Base-by-base conservation (phyloP, 2,113 vertebrate genomes). In the Ploceus nigricollis region DNA sequence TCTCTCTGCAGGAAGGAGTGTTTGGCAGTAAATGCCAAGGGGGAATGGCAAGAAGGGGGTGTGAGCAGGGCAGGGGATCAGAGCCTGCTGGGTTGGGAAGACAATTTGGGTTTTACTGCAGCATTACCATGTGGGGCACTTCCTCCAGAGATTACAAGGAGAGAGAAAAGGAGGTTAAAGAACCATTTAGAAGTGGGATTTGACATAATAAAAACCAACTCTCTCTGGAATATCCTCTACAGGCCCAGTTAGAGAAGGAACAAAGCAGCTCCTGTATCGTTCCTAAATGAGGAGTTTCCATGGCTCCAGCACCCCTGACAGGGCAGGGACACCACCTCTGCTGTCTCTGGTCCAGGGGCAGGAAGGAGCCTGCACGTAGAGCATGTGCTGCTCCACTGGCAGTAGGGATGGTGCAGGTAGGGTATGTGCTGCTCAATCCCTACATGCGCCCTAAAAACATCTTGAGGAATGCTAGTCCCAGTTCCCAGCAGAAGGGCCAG, bases 401-500 rank as follows among this genome's bases (percentile, higher is more conserved):
- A 6, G 19, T 2, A 4, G 10, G 75, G 42, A 78, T 8, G 10
- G 47, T 8, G 37, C 50, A 68, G 18, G 4, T 8, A 1, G 22
- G 40, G 22, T 3, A 0, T 4, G 7, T 66, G 30, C 50, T 50
- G 33, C 51, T 18, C 3, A 35, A 35, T 31, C 58, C 79, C 53
- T 25, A 5, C 0, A 0, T 4, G 8, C 6, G 3, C 50, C 64
- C 58, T 15, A 6, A 44, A 71, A 82, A 12, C 5, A 17, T 13
- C 30, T 23, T 11, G 10, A 5, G 19, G 33, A 33, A 16, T 39
- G 25, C 68, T 57, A 19, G 50, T 69, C 2, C 0, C 44, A 37
- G 7, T 2, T 21, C 45, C 56, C 47, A 71, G 66, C 20, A 81
- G 35, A 39, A 56, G 22, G 8, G 7, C 39, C 2, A 2, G 15